Evolutionary conservation across 2,888 invertebrate genomes (phyloP).

Genomic region (Apamea crenata): DNA sequence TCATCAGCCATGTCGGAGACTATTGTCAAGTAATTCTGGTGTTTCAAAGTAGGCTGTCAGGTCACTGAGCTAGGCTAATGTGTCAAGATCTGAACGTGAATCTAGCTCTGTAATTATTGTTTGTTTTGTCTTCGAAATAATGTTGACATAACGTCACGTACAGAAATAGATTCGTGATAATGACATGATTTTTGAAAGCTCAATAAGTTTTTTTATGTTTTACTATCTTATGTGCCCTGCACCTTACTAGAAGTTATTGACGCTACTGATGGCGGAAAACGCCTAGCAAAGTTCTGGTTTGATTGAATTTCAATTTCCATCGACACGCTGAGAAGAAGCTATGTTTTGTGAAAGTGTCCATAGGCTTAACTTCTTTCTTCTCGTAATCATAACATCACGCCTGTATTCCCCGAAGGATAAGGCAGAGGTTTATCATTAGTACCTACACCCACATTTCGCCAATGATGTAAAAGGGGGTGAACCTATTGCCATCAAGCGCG

Average conservation of each 20-base stretch:
- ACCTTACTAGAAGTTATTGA: neutral
- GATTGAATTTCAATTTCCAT: neutral
- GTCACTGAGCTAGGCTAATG: conserved; percentile 49
- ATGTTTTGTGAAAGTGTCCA: neutral
- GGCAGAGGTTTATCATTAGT: neutral
- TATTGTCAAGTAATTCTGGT: conserved; percentile 34
- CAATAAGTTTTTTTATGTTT: neutral
- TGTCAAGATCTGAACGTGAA: conserved; percentile 50
- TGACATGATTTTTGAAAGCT: conserved; percentile 9
- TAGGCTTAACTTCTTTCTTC: neutral
- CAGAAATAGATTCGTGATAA: conserved; percentile 8
- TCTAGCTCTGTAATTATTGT: conserved; percentile 28
- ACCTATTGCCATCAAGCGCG: neutral
- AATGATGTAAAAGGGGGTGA: neutral
- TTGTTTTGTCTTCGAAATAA: conserved; percentile 38
- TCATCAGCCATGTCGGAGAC: conserved; percentile 2
- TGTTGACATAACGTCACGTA: conserved; percentile 9
- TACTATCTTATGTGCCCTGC: too few relatives aligned
- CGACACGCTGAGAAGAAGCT: too few relatives aligned
- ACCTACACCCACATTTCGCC: neutral
- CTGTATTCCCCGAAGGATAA: neutral
- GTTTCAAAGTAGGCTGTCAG: conserved; percentile 36
- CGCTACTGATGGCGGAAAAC: neutral
- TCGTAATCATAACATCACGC: neutral
- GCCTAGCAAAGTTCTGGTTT: neutral